Percentiles rank a stretch among this genome's conserved stretches.
Conservation (phyloP, 2,888 invertebrate species). For the Trissolcus japonicus region DNA sequence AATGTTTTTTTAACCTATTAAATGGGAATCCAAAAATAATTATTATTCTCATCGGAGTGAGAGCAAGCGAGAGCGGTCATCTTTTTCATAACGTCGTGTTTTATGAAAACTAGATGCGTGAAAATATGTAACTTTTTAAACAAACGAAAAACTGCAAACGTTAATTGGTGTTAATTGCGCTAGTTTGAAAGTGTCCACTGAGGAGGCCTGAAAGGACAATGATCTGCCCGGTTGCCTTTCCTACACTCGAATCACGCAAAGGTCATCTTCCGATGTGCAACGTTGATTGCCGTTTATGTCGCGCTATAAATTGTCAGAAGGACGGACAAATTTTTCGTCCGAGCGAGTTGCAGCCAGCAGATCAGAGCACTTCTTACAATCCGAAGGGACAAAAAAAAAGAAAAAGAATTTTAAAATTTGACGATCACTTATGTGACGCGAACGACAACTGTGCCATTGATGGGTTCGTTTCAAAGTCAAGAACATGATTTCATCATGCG, state of each 20-base stretch:
- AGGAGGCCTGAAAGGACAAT: slow-evolving; percentile 40
- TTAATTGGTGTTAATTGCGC: slow-evolving; percentile 46
- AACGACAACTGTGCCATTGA: slow-evolving; percentile 67
- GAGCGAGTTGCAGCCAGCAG: background rate
- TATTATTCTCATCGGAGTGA: slow-evolving; percentile 8
- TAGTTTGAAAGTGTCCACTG: slow-evolving; percentile 42
- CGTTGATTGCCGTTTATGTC: slow-evolving; percentile 50
- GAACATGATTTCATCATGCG: slow-evolving; percentile 51
- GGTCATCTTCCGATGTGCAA: slow-evolving; percentile 60
- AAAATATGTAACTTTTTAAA: slow-evolving; percentile 8
- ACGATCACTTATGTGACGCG: slow-evolving; percentile 8
- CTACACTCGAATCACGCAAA: slow-evolving; percentile 67
- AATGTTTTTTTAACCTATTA: background rate
- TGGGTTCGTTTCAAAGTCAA: slow-evolving; percentile 62
- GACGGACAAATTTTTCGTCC: slow-evolving; percentile 26
- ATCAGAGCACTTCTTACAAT: background rate
- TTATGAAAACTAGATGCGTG: slow-evolving; percentile 41
- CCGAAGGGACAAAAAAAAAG: background rate
- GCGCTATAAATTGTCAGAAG: slow-evolving; percentile 42
- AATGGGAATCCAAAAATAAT: slow-evolving; percentile 4
- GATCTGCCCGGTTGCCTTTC: slow-evolving; percentile 36
- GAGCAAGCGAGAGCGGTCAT: slow-evolving; percentile 11
- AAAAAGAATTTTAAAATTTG: background rate
- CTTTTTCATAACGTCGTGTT: slow-evolving; percentile 34
- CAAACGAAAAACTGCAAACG: slow-evolving; percentile 10